Evolutionary conservation across 1,140 invertebrate genomes (phyloP).

Genomic region (Globodera rostochiensis): DNA sequence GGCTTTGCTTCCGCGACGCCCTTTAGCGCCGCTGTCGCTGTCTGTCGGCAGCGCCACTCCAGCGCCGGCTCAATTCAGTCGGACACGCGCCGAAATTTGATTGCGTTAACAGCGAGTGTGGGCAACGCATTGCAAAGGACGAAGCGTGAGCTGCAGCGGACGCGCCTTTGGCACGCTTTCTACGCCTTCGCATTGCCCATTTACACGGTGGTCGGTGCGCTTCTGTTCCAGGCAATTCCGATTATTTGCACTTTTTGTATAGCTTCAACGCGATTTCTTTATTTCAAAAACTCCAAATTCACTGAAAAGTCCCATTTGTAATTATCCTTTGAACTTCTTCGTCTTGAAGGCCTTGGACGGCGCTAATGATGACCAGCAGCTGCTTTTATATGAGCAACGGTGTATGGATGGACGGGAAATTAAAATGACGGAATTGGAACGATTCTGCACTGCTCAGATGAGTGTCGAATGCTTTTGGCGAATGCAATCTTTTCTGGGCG

Average conservation of each 20-base stretch:
- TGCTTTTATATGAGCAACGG: slow-evolving; percentile 44
- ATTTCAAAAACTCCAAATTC: background rate
- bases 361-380: slow-evolving; percentile 54
- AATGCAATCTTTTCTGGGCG: slow-evolving; percentile 43
- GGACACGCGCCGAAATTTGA: slow-evolving; percentile 41
- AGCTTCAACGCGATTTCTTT: no score
- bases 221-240: slow-evolving; percentile 54
- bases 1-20: background rate
- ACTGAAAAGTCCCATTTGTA: slow-evolving; percentile 26
- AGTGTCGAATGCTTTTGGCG: slow-evolving; percentile 44
- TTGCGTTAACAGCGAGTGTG: slow-evolving; percentile 25
- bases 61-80: slow-evolving; percentile 42
- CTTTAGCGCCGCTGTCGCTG: background rate
- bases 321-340: no score
- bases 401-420: slow-evolving; percentile 43
- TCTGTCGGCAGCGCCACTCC: slow-evolving; percentile 19
- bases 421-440: slow-evolving; percentile 27
- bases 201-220: slow-evolving; percentile 55
- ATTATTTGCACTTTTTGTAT: slow-evolving; percentile 22
- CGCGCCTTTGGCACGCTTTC: slow-evolving; percentile 55
- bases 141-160: slow-evolving; percentile 29
- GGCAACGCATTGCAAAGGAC: slow-evolving; percentile 7
- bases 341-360: slow-evolving; percentile 51
- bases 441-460: slow-evolving; percentile 37
- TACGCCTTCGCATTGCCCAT: slow-evolving; percentile 58